Evolutionary conservation across 1,140 invertebrate species (phyloP).

Genomic region (Ptiloglossa arizonensis): DNA sequence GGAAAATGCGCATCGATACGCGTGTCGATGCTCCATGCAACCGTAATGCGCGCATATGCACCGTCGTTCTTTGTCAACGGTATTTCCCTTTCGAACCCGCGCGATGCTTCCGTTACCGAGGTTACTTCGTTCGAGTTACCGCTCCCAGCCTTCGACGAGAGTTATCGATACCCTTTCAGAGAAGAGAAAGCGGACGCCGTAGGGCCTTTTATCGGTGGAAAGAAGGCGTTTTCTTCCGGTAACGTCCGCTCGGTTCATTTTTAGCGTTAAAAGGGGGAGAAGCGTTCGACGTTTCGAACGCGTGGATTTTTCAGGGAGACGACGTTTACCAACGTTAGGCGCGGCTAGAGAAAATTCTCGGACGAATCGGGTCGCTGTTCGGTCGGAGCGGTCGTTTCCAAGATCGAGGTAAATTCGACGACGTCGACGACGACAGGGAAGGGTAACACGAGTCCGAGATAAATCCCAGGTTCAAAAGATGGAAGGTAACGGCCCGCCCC

Average conservation of each 20-base stretch:
- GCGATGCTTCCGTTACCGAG: neutral
- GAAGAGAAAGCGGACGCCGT: neutral
- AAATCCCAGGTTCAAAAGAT: neutral
- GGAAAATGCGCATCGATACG: conserved; percentile 18
- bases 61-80: neutral
- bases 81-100: neutral
- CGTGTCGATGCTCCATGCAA: conserved; percentile 3
- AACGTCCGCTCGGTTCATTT: neutral
- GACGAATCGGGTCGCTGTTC: no score
- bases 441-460: neutral
- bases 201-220: neutral
- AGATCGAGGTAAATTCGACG: neutral
- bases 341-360: no score
- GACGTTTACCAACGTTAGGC: no score
- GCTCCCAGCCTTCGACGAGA: neutral
- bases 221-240: neutral
- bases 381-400: no score
- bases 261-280: no score
- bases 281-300: no score
- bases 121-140: neutral
- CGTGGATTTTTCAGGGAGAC: no score
- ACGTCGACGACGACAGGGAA: neutral
- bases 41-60: neutral
- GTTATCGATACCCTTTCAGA: neutral
- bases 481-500: neutral